Percentiles rank a stretch among this genome's conserved stretches.
Conservation (phyloP, 2,113 vertebrate genomes). For the Corythaeola cristata region DNA sequence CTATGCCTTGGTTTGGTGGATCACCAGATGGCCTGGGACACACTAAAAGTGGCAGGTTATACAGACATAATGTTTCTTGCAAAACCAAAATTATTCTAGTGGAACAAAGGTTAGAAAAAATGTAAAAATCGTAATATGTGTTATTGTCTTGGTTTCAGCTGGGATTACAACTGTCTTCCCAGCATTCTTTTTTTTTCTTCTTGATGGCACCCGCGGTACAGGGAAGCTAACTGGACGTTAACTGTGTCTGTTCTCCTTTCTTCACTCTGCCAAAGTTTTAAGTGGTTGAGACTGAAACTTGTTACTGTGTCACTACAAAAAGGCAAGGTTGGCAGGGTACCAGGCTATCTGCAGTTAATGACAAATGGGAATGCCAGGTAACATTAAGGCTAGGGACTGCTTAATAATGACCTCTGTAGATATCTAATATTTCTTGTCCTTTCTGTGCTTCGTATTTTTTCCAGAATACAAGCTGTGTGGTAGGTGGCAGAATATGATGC, state of each 20-base stretch:
- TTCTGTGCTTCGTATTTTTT: neutral
- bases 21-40: neutral
- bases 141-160: too few relatives aligned
- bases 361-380: neutral
- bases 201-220: neutral
- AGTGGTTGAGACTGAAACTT: neutral
- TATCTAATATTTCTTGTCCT: neutral
- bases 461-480: neutral
- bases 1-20: neutral
- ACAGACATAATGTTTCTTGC: neutral
- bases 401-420: neutral
- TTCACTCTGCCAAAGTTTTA: neutral
- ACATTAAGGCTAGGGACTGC: neutral
- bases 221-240: neutral
- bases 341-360: neutral
- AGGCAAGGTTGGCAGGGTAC: too few relatives aligned
- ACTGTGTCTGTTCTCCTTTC: neutral
- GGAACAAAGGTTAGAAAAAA: neutral
- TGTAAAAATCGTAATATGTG: neutral
- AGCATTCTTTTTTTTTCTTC: neutral
- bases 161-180: neutral
- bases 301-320: neutral
- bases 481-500: neutral
- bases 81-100: neutral
- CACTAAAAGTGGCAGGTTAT: neutral